Base-by-base conservation (phyloP, 1,140 invertebrate genomes). In the Bursaphelenchus mucronatus region DNA sequence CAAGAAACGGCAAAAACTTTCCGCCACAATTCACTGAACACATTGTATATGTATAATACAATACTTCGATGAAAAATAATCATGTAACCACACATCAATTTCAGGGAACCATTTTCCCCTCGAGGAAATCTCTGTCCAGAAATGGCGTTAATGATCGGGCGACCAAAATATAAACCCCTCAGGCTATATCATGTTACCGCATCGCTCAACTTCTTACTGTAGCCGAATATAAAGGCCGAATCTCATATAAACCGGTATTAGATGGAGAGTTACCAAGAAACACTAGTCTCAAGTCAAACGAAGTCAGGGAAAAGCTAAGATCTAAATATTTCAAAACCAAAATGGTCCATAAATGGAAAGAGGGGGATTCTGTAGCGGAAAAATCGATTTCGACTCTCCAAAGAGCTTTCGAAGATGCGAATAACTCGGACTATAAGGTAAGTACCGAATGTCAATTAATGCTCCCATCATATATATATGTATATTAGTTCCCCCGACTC, bases 61-160 rank as follows among this genome's bases (percentile, higher is more conserved):
- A 58, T 11, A 41, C 13, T 11, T 57, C 6, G 30, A 30, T 30
- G 30, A 30, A 30, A 1, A 30, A 30, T 30, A 30, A 30, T 30
- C 30, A 30, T 30, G 5, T 3, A 30, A 61, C 13, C 7, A 43
- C 10, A 52, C 11, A 13, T 41, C 10, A 21, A 13, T 11, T 74
- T 75, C 57, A 75, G 73, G 21, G 75, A 76, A 73, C 76, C 76
- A 10, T 76, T 76, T 50, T 51, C 67, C 8, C 57, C 75, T 10
- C 63, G 75, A 53, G 76, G 69, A 13, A 65, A 47, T 43, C 79
- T 76, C 51, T 70, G 70, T 21, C 39, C 44, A 43, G 66, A 76
- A 61, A 50, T 76, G 46, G 73, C 75, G 15, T 52, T 76, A 19
- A 74, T 76, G 70, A 58, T 51, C 8, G 45, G 43, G 8, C 19